Base-by-base conservation (phyloP, 2,888 invertebrate species). In the Cremastinae sp. region DNA sequence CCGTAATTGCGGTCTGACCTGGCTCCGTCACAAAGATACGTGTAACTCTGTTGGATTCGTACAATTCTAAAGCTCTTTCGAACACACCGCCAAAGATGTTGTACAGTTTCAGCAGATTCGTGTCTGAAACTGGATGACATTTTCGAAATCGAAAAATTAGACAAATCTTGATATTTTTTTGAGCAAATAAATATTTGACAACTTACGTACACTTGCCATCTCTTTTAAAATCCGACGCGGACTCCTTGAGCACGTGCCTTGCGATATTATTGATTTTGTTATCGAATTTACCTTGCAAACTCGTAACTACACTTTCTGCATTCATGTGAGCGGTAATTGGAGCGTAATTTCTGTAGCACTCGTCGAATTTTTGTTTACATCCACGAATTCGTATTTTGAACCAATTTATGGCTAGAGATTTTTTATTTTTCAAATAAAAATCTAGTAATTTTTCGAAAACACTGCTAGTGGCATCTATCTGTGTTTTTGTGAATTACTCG, bases 121-220 rank as follows among this genome's bases (percentile, higher is more conserved):
- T 91, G 81, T 92, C 92, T 85, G 92, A 88, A 90, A 94, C 94
- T 94, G 81, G n/a, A n/a, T n/a, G n/a, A n/a, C n/a, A n/a, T n/a
- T n/a, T n/a, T n/a, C n/a, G n/a, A n/a, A n/a, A n/a, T n/a, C n/a
- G 5, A 28, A 28, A 69, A 54, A 16, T 7, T 12, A 41, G 34
- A 66, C 18, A 47, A 49, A n/a, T n/a, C n/a, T n/a, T 41, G 12
- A 22, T n/a, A 61, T 18, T 34, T 73, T 65, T 38, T 20, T 38
- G 51, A 8, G 1, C 18, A 51, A 51, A 20, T 12, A 54, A 18
- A 28, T n/a, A 49, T 59, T 38, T n/a, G 43, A 22, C 8, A 12
- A 65, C 10, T 41, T 69, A 79, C 81, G 14, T 82, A 87, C 88
- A 84, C 78, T 85, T 86, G 12, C 82, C 78, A 56, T 86, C 84